Evolutionary conservation across 2,113 vertebrate genomes (phyloP).

Genomic region (Tetrao urogallus): DNA sequence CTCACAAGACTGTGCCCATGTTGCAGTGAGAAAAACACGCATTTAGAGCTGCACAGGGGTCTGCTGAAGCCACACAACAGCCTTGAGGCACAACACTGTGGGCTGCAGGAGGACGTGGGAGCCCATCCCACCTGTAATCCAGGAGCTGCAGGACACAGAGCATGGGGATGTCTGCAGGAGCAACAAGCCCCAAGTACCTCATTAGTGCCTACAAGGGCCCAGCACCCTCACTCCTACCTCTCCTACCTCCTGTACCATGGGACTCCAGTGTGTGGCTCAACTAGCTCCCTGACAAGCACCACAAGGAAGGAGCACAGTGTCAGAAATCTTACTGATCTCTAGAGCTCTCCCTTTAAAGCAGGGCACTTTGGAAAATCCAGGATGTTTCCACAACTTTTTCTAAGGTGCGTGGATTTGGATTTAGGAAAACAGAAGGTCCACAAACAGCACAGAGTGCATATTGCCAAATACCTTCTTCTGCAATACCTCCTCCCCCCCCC

Average conservation of each 20-base stretch:
- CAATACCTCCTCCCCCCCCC: neutral
- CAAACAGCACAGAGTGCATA: neutral
- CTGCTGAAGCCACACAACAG: neutral
- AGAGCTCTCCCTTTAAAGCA: neutral
- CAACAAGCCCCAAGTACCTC: neutral
- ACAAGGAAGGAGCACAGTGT: neutral
- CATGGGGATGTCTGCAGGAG: accelerated
- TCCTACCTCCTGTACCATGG: neutral
- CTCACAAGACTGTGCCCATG: neutral
- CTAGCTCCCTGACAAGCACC: too few relatives aligned
- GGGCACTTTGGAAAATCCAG: neutral
- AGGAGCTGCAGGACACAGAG: neutral
- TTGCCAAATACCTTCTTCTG: neutral
- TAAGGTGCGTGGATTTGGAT: neutral
- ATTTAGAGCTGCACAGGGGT: neutral
- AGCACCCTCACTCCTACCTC: neutral
- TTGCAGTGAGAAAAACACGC: neutral
- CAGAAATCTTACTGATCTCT: neutral
- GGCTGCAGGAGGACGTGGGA: accelerated
- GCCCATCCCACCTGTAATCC: neutral
- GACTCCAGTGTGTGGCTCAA: neutral
- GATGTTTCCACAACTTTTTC: neutral
- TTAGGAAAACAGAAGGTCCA: neutral
- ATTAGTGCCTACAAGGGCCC: neutral
- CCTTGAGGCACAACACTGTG: accelerated